Conservation (phyloP, 2,888 invertebrate genomes). For the Yponomeuta evonymella region DNA sequence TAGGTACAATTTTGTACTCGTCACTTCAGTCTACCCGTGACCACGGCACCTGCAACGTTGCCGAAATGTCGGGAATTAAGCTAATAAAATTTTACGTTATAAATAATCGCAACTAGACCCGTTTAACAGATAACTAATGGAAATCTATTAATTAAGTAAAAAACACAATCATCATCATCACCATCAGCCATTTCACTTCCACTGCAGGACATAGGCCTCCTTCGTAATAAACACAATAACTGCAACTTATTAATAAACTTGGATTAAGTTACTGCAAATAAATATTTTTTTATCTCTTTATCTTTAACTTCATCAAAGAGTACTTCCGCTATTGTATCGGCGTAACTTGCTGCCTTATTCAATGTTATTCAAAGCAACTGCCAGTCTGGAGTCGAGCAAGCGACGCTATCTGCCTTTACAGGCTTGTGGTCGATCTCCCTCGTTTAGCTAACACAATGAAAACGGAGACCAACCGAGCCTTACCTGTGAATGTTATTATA, state of each 20-base stretch:
- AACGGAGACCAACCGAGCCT: background rate
- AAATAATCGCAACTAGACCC: too few species aligned
- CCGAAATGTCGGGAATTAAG: too few species aligned
- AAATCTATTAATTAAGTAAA: background rate
- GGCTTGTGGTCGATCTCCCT: background rate
- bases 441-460: background rate
- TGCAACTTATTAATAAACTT: background rate
- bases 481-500: background rate
- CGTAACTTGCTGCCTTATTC: background rate
- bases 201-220: too few species aligned
- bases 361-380: background rate
- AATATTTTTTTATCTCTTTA: too few species aligned
- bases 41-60: too few species aligned
- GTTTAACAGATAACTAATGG: too few species aligned
- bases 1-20: too few species aligned
- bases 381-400: background rate
- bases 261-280: too few species aligned
- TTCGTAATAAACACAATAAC: background rate
- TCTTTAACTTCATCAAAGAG: background rate
- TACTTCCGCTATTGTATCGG: background rate
- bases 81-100: too few species aligned
- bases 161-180: background rate
- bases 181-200: too few species aligned
- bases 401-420: background rate
- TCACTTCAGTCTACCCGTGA: too few species aligned